Conservation (phyloP, 2,113 vertebrate genomes). For the Tragelaphus scriptus region DNA sequence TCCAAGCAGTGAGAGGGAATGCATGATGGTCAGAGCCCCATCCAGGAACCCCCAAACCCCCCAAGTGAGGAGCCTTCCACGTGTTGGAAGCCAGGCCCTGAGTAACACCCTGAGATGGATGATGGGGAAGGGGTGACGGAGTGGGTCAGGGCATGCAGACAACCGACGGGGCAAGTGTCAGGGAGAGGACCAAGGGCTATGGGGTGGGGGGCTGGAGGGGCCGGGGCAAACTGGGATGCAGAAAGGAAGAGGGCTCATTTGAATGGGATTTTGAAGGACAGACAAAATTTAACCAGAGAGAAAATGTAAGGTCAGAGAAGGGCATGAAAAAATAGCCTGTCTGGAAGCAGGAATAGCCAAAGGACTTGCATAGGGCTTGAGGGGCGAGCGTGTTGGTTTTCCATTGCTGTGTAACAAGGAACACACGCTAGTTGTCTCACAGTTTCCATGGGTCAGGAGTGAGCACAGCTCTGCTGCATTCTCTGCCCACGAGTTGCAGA, state of each 20-base stretch:
- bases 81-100: neutral
- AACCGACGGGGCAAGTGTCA: accelerated
- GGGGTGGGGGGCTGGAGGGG: neutral
- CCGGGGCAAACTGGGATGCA: neutral
- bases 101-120: neutral
- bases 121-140: neutral
- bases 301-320: neutral
- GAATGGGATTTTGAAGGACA: neutral
- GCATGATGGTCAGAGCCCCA: neutral
- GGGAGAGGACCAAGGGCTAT: neutral
- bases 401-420: neutral
- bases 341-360: neutral
- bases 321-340: neutral
- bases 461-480: neutral
- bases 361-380: neutral
- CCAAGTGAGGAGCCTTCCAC: neutral
- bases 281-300: neutral
- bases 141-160: no score
- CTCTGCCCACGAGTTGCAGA: neutral
- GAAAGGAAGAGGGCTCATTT: neutral
- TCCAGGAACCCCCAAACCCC: neutral
- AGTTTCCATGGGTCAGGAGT: neutral
- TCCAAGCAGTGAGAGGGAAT: neutral
- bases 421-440: neutral
- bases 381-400: neutral